Conservation (phyloP, 2,888 invertebrate genomes). For the Mongoloraphidia duomilia region DNA sequence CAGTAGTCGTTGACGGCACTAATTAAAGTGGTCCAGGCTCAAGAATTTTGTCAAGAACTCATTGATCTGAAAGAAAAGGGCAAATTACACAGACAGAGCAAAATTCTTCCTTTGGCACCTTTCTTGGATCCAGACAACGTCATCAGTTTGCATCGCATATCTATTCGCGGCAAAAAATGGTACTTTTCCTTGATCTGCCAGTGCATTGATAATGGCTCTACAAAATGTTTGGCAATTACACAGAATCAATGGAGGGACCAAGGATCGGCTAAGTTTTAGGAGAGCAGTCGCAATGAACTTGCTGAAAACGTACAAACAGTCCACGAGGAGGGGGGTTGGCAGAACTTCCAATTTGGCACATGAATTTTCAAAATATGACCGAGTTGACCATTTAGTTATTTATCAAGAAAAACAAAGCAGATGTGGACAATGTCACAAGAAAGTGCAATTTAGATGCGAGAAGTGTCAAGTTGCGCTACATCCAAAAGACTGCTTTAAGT, state of each 20-base stretch:
- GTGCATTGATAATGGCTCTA: conserved; percentile 16
- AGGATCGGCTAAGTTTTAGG: conserved; percentile 16
- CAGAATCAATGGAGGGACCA: conserved; percentile 10
- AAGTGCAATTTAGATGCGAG: conserved; percentile 6
- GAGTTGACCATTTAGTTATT: conserved; percentile 8
- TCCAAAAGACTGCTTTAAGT: neutral
- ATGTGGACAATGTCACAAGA: conserved; percentile 10
- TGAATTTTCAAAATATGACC: conserved; percentile 8
- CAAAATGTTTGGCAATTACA: conserved; percentile 20
- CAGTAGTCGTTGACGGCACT: too few relatives aligned
- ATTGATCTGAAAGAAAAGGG: neutral
- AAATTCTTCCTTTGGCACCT: conserved; percentile 5
- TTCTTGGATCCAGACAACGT: conserved; percentile 17
- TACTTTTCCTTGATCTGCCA: conserved; percentile 19
- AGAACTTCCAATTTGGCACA: conserved; percentile 4
- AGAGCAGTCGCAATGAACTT: conserved; percentile 10
- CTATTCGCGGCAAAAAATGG: conserved; percentile 19
- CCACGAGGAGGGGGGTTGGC: conserved; percentile 5
- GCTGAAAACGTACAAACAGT: conserved; percentile 1
- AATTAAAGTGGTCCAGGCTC: conserved; percentile 3
- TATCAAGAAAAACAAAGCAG: conserved; percentile 9
- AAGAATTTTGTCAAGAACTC: conserved; percentile 4
- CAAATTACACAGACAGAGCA: conserved; percentile 5
- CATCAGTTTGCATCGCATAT: conserved; percentile 15
- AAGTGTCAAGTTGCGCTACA: conserved; percentile 8